Evolutionary conservation across 2,888 invertebrate species (phyloP).

Genomic region (Pogonocherus hispidulus): DNA sequence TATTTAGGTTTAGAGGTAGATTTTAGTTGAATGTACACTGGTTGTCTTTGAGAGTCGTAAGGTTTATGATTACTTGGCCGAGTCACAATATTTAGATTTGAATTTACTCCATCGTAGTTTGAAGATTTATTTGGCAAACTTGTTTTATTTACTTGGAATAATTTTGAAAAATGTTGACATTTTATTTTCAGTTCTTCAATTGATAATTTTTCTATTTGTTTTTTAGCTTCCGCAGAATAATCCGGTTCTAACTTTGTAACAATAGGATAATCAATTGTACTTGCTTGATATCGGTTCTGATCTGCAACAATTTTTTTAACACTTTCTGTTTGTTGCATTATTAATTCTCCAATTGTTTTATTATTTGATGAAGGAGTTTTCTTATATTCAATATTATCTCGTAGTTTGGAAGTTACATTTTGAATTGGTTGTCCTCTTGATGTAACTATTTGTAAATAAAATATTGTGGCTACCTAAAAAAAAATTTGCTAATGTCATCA

Average conservation of each 20-base stretch:
- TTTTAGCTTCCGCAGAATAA: slow-evolving; percentile 43
- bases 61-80: slow-evolving; percentile 14
- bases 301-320: slow-evolving; percentile 63
- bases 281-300: slow-evolving; percentile 45
- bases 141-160: slow-evolving; percentile 45
- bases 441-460: neutral
- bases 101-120: neutral
- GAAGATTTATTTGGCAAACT: neutral
- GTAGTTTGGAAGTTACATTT: slow-evolving; percentile 9
- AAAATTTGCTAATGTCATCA: too few species aligned
- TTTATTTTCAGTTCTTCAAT: slow-evolving; percentile 59
- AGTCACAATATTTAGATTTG: neutral
- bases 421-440: neutral
- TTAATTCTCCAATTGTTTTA: slow-evolving; percentile 57
- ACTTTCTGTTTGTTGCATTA: slow-evolving; percentile 62
- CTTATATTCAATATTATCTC: neutral
- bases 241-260: slow-evolving; percentile 49
- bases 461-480: slow-evolving; percentile 33
- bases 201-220: slow-evolving; percentile 42
- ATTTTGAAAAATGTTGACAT: slow-evolving; percentile 59
- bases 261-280: slow-evolving; percentile 46
- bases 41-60: slow-evolving; percentile 23
- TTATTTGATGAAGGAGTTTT: slow-evolving; percentile 31
- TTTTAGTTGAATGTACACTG: slow-evolving; percentile 42
- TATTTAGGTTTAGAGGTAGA: slow-evolving; percentile 35